phyloP scores from a whole-genome alignment of 2,113 vertebrate species.

The Cebidichthys violaceus region DNA sequence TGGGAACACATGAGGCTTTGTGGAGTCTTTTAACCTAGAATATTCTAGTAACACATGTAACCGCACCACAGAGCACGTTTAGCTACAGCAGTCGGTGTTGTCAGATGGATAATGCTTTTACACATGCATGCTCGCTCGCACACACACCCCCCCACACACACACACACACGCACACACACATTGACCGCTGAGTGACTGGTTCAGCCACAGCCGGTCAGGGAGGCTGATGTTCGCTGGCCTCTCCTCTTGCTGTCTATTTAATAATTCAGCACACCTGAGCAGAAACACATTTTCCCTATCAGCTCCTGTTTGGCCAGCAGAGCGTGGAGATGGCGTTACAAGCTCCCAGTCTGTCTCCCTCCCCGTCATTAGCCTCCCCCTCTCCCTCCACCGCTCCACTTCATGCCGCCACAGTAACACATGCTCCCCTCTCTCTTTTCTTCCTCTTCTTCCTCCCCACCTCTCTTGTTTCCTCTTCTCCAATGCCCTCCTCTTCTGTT shows the following conservation, averaged over 20 bases:
- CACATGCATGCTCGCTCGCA: neutral
- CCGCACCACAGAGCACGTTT: constrained; percentile 36
- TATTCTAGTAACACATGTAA: constrained; percentile 69
- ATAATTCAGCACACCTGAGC: constrained; percentile 84
- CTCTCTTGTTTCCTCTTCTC: too few relatives aligned
- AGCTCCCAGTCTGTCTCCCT: constrained; percentile 58
- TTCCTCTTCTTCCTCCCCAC: neutral
- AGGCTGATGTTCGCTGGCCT: constrained; percentile 70
- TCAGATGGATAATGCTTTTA: constrained; percentile 13
- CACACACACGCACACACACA: constrained; percentile 2
- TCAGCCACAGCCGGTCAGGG: constrained; percentile 56
- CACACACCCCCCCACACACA: neutral
- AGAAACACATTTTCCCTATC: constrained; percentile 82
- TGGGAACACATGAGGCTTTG: constrained; percentile 39
- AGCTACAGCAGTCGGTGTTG: constrained; percentile 33
- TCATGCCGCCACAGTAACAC: constrained; percentile 39
- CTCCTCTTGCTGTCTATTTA: constrained; percentile 74
- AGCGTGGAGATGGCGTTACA: constrained; percentile 76
- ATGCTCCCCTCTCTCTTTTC: neutral
- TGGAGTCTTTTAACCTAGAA: constrained; percentile 54
- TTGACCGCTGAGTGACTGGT: constrained; percentile 59
- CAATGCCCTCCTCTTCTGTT: neutral
- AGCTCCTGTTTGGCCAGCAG: constrained; percentile 76
- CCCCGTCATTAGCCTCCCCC: constrained; percentile 29
- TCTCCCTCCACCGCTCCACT: constrained; percentile 24